A percentile compares a stretch with the other conserved stretches of the same genome.
These are phyloP conservation scores for Dascillus cervinus DNA, from an alignment of 2,888 invertebrate species.

Conservation along the genomic window DNA sequence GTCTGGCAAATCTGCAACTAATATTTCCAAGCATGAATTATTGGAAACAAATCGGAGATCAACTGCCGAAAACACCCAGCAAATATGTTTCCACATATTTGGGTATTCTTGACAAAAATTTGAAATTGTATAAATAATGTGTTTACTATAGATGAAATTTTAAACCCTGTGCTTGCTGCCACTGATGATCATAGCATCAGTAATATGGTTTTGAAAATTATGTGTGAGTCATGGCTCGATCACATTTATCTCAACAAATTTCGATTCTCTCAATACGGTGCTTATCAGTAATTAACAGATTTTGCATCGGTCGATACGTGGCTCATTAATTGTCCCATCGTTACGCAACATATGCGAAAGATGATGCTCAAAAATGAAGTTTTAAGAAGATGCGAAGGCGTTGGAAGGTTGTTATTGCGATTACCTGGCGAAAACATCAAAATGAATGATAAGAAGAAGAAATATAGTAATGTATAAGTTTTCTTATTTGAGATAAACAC, in stretches of 20 bases:
- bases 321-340: slow-evolving; percentile 56
- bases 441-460: slow-evolving; percentile 47
- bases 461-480: too few species aligned
- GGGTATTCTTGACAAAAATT: slow-evolving; percentile 45
- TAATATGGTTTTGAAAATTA: slow-evolving; percentile 70
- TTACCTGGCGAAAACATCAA: slow-evolving; percentile 79
- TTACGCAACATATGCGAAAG: slow-evolving; percentile 48
- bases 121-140: neutral
- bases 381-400: slow-evolving; percentile 74
- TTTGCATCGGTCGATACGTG: slow-evolving; percentile 72
- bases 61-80: slow-evolving; percentile 45
- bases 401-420: slow-evolving; percentile 68
- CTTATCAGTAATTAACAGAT: slow-evolving; percentile 70
- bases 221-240: slow-evolving; percentile 83
- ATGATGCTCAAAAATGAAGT: slow-evolving; percentile 57
- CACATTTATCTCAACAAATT: slow-evolving; percentile 76
- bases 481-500: too few species aligned
- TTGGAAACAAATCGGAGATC: slow-evolving; percentile 50
- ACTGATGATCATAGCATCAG: slow-evolving; percentile 65
- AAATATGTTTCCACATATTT: slow-evolving; percentile 67
- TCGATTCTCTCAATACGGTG: slow-evolving; percentile 74
- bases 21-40: slow-evolving; percentile 65
- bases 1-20: slow-evolving; percentile 74
- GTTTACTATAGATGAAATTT: slow-evolving; percentile 56
- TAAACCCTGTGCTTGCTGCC: slow-evolving; percentile 69